A percentile compares a stretch with the other conserved stretches of the same genome.
These are phyloP conservation scores for Anser brachyrhynchus DNA, from an alignment of 2,113 vertebrate genomes.

Conservation along the genomic window DNA sequence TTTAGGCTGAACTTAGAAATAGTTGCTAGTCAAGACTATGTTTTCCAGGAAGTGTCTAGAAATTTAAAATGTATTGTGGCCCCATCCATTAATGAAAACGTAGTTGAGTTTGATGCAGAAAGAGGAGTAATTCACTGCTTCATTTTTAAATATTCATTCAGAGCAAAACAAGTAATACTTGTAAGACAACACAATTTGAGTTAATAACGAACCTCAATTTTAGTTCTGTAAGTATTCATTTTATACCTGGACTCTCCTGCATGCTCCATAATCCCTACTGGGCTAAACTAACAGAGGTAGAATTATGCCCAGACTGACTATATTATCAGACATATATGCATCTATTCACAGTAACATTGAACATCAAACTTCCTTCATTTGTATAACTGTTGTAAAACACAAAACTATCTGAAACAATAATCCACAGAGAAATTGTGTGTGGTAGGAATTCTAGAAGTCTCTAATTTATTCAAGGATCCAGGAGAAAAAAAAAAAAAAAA, in stretches of 20 bases:
- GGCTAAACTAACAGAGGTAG: not conserved
- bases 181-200: not conserved
- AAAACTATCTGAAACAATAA: not conserved
- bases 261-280: not conserved
- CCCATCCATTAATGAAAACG: not conserved
- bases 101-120: not conserved
- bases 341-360: not conserved
- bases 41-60: not conserved
- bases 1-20: not conserved
- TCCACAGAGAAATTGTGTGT: not conserved
- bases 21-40: fast-evolving
- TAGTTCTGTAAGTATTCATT: not conserved
- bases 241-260: not conserved
- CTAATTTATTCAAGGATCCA: not conserved
- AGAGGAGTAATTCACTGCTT: not conserved
- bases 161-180: not conserved
- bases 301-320: not conserved
- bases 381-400: not conserved
- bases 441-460: not conserved
- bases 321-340: not conserved
- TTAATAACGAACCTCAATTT: not conserved
- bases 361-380: not conserved
- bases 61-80: not conserved
- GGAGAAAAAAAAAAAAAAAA: not conserved
- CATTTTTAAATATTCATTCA: not conserved